A percentile compares a stretch with the other conserved stretches of the same genome.
phyloP scores from a whole-genome alignment of 2,888 invertebrate genomes.

The Hermaeophaga mercurialis region DNA sequence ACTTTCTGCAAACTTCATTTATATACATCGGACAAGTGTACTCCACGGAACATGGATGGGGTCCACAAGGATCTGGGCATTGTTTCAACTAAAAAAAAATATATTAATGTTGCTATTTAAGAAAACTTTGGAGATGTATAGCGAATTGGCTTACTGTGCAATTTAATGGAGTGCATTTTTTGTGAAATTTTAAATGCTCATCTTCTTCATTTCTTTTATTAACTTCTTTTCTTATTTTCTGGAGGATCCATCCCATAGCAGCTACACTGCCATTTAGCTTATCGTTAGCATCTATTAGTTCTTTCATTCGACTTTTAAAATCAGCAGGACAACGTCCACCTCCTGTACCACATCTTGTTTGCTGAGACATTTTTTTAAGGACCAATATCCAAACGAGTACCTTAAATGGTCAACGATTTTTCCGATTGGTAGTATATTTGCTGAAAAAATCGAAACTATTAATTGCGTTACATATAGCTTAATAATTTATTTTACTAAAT shows the following conservation, averaged over 20 bases:
- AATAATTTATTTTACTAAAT: too few relatives aligned
- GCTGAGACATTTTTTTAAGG: not conserved
- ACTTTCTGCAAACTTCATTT: not conserved
- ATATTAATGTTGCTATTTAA: not conserved
- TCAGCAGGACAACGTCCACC: not conserved
- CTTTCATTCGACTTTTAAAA: not conserved
- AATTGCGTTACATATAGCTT: too few relatives aligned
- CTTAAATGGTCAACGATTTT: too few relatives aligned
- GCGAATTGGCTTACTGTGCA: constrained; percentile 1
- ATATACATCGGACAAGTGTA: constrained; percentile 1
- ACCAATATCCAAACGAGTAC: too few relatives aligned
- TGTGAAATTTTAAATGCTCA: not conserved
- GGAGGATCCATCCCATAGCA: not conserved
- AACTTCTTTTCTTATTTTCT: not conserved
- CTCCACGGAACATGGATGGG: not conserved
- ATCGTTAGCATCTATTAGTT: not conserved
- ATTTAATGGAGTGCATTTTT: not conserved
- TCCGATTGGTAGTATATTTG: too few relatives aligned
- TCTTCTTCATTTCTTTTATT: not conserved
- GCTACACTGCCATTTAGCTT: not conserved
- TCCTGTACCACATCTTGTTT: not conserved
- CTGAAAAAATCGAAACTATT: too few relatives aligned
- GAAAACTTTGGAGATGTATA: too few relatives aligned
- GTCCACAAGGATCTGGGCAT: constrained; percentile 2
- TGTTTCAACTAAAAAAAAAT: constrained; percentile 6